Evolutionary conservation across 53 echinoderm and acorn worm genomes (phyloP).

Genomic region (Antedon mediterranea): DNA sequence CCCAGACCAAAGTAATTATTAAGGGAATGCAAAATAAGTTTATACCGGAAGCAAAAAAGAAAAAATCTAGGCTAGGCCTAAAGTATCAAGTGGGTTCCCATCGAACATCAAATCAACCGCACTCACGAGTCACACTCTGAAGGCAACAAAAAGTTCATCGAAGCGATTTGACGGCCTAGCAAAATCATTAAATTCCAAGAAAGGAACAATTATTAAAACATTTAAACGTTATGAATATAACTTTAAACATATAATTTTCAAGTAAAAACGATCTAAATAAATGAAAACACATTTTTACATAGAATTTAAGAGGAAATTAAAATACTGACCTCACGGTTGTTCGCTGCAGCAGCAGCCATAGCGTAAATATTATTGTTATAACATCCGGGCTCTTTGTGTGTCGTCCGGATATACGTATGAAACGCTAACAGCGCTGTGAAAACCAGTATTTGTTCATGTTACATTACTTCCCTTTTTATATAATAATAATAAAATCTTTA

Average conservation of each 20-base stretch:
- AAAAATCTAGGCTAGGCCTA: too few relatives aligned
- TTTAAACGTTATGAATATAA: not conserved
- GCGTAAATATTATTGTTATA: not conserved
- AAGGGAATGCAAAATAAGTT: too few relatives aligned
- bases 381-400: not conserved
- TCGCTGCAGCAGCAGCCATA: not conserved
- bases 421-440: not conserved
- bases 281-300: not conserved
- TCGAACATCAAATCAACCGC: too few relatives aligned
- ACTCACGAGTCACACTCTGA: too few relatives aligned
- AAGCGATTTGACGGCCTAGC: not conserved
- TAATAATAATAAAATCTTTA: too few relatives aligned
- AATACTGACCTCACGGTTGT: not conserved
- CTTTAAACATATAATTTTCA: not conserved
- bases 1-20: too few relatives aligned
- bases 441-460: too few relatives aligned
- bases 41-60: too few relatives aligned
- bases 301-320: not conserved
- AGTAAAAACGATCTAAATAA: not conserved
- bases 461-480: too few relatives aligned
- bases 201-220: not conserved
- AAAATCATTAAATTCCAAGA: not conserved
- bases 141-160: not conserved
- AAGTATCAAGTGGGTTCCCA: too few relatives aligned
- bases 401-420: not conserved